A percentile compares a stretch with the other conserved stretches of the same genome.
phyloP scores from a whole-genome alignment of 2,797 vertebrate genomes.

The Xiphorhynchus erythropygius region DNA sequence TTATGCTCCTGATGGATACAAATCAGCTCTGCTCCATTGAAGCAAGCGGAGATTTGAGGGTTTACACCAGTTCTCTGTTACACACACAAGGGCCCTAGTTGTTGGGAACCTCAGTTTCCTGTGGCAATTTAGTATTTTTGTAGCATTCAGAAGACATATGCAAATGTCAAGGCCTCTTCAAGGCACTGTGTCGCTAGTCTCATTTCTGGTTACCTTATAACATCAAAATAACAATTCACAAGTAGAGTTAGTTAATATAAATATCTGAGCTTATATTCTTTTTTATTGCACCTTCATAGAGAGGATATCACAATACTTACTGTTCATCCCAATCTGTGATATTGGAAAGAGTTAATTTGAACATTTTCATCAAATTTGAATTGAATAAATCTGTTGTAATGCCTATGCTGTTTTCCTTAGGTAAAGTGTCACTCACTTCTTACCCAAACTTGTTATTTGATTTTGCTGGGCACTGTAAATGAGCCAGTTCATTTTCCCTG shows the following conservation, averaged over 20 bases:
- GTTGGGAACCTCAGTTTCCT: not conserved
- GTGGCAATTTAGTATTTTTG: not conserved
- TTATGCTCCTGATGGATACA: not conserved
- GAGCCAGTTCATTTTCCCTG: not conserved
- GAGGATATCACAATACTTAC: not conserved
- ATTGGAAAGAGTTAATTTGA: not conserved
- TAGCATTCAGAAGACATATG: not conserved
- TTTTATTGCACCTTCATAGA: not conserved
- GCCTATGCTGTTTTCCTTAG: not conserved
- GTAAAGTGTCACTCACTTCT: not conserved
- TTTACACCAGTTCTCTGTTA: not conserved
- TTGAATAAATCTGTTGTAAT: not conserved
- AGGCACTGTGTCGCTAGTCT: not conserved
- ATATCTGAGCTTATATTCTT: not conserved
- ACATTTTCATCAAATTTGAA: not conserved
- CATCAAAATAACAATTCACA: not conserved
- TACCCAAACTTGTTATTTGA: not conserved
- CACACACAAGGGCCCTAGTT: not conserved
- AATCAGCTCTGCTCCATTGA: not conserved
- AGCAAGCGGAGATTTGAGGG: not conserved
- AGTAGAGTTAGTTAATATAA: not conserved
- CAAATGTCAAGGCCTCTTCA: not conserved
- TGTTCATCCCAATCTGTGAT: not conserved
- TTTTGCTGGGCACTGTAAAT: constrained; percentile 1
- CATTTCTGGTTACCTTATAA: not conserved